A percentile compares a stretch with the other conserved stretches of the same genome.
Conservation (phyloP, 2,113 vertebrate genomes). For the Physeter macrocephalus region DNA sequence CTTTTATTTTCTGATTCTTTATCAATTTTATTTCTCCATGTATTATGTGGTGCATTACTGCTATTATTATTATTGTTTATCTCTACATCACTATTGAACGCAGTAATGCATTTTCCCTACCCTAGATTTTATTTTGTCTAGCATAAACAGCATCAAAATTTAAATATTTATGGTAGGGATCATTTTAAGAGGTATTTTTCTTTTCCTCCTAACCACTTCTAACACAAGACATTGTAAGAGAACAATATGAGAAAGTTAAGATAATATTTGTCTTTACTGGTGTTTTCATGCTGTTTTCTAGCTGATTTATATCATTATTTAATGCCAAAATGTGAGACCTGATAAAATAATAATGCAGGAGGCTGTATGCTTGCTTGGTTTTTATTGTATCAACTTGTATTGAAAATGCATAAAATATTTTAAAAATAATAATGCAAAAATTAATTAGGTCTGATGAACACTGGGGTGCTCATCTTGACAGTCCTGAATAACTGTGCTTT, state of each 20-base stretch:
- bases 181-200: conserved; percentile 48
- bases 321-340: conserved; percentile 70
- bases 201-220: conserved; percentile 43
- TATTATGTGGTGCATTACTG: background rate
- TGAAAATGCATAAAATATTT: conserved; percentile 72
- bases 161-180: conserved; percentile 60
- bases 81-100: background rate
- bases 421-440: conserved; percentile 76
- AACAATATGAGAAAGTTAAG: conserved; percentile 62
- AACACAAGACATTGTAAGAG: conserved; percentile 23
- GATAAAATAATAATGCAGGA: conserved; percentile 76
- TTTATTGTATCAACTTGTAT: conserved; percentile 77
- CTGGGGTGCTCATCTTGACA: conserved; percentile 43
- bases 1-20: conserved; percentile 52
- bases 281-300: conserved; percentile 70
- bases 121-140: conserved; percentile 26
- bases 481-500: conserved; percentile 41
- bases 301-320: conserved; percentile 72
- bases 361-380: conserved; percentile 55
- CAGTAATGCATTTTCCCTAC: conserved; percentile 41
- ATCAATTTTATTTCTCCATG: conserved; percentile 66
- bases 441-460: conserved; percentile 73
- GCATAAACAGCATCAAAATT: conserved; percentile 47
- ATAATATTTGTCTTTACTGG: conserved; percentile 68
- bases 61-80: conserved; percentile 54